A percentile compares a stretch with the other conserved stretches of the same genome.
Evolutionary conservation across 2,113 vertebrate genomes (phyloP).

Genomic region (Zosterops hypoxanthus): DNA sequence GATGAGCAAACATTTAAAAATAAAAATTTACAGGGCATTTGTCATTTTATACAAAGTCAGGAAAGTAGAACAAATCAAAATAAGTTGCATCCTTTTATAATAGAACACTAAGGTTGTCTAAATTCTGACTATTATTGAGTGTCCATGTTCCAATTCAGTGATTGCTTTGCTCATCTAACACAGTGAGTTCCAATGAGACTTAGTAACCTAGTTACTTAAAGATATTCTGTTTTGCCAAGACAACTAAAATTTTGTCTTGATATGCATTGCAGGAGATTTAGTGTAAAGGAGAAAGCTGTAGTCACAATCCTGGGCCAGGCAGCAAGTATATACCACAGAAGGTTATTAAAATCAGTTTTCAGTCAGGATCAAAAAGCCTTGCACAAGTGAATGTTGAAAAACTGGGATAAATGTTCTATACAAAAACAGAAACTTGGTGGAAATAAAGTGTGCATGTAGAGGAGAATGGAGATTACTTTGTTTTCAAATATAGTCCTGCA

Average conservation of each 20-base stretch:
- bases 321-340: neutral
- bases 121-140: neutral
- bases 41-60: neutral
- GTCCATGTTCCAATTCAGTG: neutral
- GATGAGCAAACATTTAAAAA: neutral
- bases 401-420: neutral
- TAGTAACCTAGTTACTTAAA: neutral
- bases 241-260: neutral
- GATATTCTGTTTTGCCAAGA: neutral
- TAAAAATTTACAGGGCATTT: neutral
- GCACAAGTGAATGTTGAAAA: neutral
- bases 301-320: neutral
- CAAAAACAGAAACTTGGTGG: neutral
- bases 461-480: neutral
- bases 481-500: neutral
- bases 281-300: neutral
- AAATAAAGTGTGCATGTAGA: neutral
- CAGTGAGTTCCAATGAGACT: neutral
- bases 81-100: neutral
- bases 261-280: neutral
- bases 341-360: neutral
- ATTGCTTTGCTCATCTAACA: neutral
- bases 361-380: neutral
- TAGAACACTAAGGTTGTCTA: neutral
- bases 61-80: neutral